Evolutionary conservation across 2,888 invertebrate genomes (phyloP), one percentile per base, ranked within the genome.

Genomic region (Tetranychus truncatus): DNA sequence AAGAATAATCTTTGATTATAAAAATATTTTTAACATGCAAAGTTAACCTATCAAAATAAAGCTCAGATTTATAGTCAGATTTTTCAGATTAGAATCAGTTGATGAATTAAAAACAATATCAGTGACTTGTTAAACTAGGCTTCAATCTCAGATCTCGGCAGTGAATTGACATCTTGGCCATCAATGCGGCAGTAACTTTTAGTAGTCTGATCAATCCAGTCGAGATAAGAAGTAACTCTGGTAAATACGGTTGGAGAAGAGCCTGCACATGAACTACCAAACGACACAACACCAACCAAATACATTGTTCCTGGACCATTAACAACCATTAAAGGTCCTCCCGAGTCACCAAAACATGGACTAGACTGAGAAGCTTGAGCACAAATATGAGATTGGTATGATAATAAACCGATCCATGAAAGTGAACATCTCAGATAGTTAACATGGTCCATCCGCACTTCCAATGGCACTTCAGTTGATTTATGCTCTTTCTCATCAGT

Each of bases 321-420:
- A 9, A 18, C 24, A n/a, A n/a, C n/a, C 67, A 67, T 67, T 21
- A 67, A 67, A 11, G 67, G 67, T 67, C 67, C 67, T 18, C 67
- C 67, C 1, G 24, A 21, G n/a, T 67, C 67, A 67, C 67, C 67
- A n/a, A 67, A 67, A 67, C 67, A 67, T 11, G 67, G 67, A 67
- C 18, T 18, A 1, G 55, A 55, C 6, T 9, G 15, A 15, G 55
- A 15, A 9, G 55, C 55, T 55, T 55, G 55, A 55, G 55, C 55
- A 55, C 55, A 55, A 55, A 55, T 55, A 15, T 55, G 55, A 55
- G 55, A 3, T 9, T 9, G 15, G 15, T 15, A 55, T 9, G 55
- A 15, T 55, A 55, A 55, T 15, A 55, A 15, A 15, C 55, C 55
- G 15, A 55, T 55, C 55, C 55, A 55, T 55, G 55, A 55, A 15